These are phyloP conservation scores for Sitta europaea DNA, from an alignment of 2,113 vertebrate species.

Conservation along the genomic window DNA sequence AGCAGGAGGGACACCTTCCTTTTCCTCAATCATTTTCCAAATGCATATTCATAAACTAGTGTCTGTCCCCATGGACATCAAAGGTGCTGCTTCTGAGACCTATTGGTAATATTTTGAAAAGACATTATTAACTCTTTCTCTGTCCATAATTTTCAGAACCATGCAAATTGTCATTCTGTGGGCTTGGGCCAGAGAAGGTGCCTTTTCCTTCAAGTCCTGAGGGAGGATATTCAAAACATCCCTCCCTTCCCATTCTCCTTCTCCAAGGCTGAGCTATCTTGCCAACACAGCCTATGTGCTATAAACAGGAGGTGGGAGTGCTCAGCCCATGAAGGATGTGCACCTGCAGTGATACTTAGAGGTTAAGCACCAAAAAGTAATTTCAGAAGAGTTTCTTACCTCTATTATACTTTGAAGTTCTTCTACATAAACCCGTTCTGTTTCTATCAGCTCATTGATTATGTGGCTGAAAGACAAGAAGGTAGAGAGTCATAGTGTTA, in stretches of 20 bases:
- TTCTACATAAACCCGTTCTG: constrained; percentile 91
- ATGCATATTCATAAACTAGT: not conserved
- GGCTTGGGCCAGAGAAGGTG: not conserved
- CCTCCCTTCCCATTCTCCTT: not conserved
- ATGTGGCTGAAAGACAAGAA: constrained; percentile 79
- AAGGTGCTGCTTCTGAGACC: not conserved
- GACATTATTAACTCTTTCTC: not conserved
- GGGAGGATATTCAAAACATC: not conserved
- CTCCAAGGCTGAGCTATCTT: not conserved
- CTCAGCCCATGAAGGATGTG: not conserved
- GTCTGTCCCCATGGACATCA: not conserved
- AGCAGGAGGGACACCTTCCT: not conserved
- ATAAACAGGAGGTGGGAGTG: not conserved
- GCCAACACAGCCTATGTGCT: not conserved
- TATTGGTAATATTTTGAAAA: not conserved
- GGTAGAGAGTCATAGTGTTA: not conserved
- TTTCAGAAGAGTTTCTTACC: constrained; percentile 69
- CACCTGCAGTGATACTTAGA: not conserved
- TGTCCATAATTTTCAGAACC: not conserved
- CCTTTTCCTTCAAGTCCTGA: not conserved
- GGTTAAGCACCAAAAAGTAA: not conserved
- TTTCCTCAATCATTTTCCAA: not conserved
- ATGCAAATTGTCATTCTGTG: not conserved
- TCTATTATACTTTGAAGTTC: constrained; percentile 94
- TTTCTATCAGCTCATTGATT: constrained; percentile 91